Conservation (phyloP, 2,797 vertebrate genomes). For the Cephalopachus bancanus region DNA sequence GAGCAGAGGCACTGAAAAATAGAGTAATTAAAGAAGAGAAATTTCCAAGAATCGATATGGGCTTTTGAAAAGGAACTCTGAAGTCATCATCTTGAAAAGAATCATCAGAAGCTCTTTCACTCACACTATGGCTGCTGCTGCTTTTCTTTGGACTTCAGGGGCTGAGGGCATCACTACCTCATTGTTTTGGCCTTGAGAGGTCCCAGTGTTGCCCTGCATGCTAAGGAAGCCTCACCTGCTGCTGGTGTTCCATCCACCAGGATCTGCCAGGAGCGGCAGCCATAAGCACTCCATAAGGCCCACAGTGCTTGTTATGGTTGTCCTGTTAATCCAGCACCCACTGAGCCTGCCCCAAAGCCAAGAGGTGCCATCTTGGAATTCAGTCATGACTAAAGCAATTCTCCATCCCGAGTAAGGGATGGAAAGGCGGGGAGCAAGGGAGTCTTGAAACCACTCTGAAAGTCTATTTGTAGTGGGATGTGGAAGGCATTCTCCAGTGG, state of each 20-base stretch:
- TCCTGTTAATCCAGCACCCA: background rate
- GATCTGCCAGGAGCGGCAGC: too few species aligned
- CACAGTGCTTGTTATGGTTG: background rate
- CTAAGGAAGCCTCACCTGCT: background rate
- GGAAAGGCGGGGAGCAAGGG: background rate
- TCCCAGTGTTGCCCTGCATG: background rate
- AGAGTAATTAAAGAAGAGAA: background rate
- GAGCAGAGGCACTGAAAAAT: background rate
- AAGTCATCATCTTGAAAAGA: background rate
- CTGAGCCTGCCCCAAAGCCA: background rate
- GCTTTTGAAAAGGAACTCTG: conserved; percentile 16
- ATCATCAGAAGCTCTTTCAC: background rate
- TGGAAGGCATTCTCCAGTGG: background rate
- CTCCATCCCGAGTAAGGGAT: background rate
- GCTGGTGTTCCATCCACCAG: background rate
- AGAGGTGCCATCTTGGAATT: background rate
- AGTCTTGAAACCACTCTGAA: background rate
- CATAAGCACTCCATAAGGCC: background rate
- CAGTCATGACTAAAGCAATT: background rate
- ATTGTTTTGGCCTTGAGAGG: background rate
- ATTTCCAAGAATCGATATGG: background rate
- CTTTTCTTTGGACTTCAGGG: background rate
- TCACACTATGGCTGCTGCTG: background rate
- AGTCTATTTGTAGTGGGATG: background rate
- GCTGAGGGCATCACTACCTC: background rate